These are phyloP conservation scores for Ectropis crepuscularia DNA, from an alignment of 2,888 invertebrate species.

Conservation along the genomic window DNA sequence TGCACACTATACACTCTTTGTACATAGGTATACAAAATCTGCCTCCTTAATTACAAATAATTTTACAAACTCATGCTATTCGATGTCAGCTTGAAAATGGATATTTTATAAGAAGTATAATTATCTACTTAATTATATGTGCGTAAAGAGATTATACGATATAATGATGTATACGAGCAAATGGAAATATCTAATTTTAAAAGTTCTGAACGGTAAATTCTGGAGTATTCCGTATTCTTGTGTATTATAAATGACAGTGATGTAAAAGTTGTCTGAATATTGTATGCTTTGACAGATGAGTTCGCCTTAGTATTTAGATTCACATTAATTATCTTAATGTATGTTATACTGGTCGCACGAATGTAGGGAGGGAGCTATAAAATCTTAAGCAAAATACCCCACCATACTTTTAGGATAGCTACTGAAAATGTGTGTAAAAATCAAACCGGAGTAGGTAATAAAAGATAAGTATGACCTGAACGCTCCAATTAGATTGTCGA, in stretches of 20 bases:
- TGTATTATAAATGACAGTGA: constrained; percentile 23
- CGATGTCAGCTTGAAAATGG: constrained; percentile 36
- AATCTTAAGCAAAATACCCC: too few relatives aligned
- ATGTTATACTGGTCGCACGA: constrained; percentile 16
- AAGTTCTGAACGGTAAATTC: constrained; percentile 30
- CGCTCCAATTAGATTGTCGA: too few relatives aligned
- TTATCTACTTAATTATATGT: constrained; percentile 26
- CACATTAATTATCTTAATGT: constrained; percentile 2
- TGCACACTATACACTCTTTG: background rate
- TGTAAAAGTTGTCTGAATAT: constrained; percentile 11
- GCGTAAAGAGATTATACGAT: constrained; percentile 40
- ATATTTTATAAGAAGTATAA: constrained; percentile 31
- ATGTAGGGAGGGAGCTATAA: constrained; percentile 6
- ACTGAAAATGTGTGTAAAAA: too few relatives aligned
- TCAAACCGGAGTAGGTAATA: too few relatives aligned
- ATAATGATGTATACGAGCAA: constrained; percentile 44
- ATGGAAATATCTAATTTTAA: constrained; percentile 29
- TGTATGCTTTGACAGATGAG: constrained; percentile 17
- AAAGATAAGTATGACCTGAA: too few relatives aligned
- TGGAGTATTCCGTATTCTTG: constrained; percentile 14
- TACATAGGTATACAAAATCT: constrained; percentile 1
- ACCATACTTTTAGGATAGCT: too few relatives aligned
- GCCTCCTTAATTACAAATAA: constrained; percentile 12
- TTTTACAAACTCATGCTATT: constrained; percentile 21
- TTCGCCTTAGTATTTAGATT: constrained; percentile 22